A percentile compares a stretch with the other conserved stretches of the same genome.
phyloP scores from a whole-genome alignment of 2,888 invertebrate species.

The Archips xylosteana region DNA sequence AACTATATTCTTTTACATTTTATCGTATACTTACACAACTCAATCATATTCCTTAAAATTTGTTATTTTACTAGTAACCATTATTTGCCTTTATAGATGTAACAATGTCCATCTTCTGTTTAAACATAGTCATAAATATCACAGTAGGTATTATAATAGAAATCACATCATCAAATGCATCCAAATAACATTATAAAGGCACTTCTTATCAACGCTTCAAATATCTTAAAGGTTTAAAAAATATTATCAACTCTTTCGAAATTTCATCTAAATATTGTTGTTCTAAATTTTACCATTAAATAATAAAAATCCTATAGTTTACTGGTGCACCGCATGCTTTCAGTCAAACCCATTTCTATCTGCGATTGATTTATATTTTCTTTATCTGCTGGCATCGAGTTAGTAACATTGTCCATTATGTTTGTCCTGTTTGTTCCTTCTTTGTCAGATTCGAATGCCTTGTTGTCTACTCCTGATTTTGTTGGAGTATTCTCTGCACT shows the following conservation, averaged over 20 bases:
- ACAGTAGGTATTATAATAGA: constrained; percentile 32
- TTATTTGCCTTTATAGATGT: constrained; percentile 27
- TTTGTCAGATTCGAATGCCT: constrained; percentile 77
- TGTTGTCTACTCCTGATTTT: constrained; percentile 72
- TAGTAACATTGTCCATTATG: constrained; percentile 47
- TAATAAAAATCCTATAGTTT: constrained; percentile 55
- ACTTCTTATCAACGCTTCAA: background rate
- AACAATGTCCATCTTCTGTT: constrained; percentile 23
- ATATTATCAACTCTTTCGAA: background rate
- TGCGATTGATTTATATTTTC: constrained; percentile 66
- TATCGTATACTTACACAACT: constrained; percentile 34
- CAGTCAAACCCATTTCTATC: constrained; percentile 76
- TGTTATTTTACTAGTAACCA: background rate
- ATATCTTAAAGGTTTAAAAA: background rate
- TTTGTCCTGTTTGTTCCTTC: constrained; percentile 58
- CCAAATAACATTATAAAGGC: background rate
- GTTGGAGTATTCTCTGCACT: constrained; percentile 54
- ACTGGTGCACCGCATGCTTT: constrained; percentile 74
- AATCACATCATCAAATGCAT: constrained; percentile 28
- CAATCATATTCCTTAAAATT: constrained; percentile 20
- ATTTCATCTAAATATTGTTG: background rate
- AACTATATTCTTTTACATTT: constrained; percentile 21
- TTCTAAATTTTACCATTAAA: background rate
- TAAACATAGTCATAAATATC: constrained; percentile 34
- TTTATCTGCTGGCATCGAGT: constrained; percentile 49